phyloP scores from a whole-genome alignment of 2,113 vertebrate genomes.

The Grammomys dolichurus region DNA sequence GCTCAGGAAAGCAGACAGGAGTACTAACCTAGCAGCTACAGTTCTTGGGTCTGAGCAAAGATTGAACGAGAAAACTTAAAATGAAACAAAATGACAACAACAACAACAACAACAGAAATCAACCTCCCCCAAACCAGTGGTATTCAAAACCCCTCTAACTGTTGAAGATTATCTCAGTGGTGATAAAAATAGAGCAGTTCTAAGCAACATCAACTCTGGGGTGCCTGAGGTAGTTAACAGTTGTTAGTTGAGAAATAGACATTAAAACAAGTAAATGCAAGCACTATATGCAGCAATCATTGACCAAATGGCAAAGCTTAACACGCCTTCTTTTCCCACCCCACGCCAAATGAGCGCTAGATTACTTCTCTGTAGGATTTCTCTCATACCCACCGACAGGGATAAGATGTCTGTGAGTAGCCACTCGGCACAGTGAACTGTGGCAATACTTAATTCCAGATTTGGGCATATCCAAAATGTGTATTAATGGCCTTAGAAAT shows the following conservation, averaged over 20 bases:
- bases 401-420: constrained; percentile 80
- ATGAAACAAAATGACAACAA: constrained; percentile 86
- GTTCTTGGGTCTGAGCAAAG: constrained; percentile 99
- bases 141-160: constrained; percentile 77
- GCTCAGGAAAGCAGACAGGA: constrained; percentile 99
- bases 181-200: constrained; percentile 85
- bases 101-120: constrained; percentile 84
- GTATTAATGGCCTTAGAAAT: constrained; percentile 72
- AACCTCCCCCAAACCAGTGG: constrained; percentile 73
- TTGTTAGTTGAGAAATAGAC: constrained; percentile 85
- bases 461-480: constrained; percentile 81
- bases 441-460: constrained; percentile 75
- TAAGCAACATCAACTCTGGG: constrained; percentile 84
- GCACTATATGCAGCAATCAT: constrained; percentile 83
- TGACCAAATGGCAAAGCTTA: constrained; percentile 83
- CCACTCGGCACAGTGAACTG: constrained; percentile 80
- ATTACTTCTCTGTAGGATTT: constrained; percentile 78
- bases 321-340: constrained; percentile 61
- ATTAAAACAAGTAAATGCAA: constrained; percentile 83
- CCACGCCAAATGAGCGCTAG: constrained; percentile 58
- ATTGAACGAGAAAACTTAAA: constrained; percentile 92
- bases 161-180: constrained; percentile 75
- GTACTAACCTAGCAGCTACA: constrained; percentile 98
- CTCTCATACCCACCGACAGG: constrained; percentile 83
- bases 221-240: constrained; percentile 81